These are phyloP conservation scores for Strongylocentrotus purpuratus DNA, from an alignment of 35 echinoderm and acorn worm genomes.

Conservation along the genomic window DNA sequence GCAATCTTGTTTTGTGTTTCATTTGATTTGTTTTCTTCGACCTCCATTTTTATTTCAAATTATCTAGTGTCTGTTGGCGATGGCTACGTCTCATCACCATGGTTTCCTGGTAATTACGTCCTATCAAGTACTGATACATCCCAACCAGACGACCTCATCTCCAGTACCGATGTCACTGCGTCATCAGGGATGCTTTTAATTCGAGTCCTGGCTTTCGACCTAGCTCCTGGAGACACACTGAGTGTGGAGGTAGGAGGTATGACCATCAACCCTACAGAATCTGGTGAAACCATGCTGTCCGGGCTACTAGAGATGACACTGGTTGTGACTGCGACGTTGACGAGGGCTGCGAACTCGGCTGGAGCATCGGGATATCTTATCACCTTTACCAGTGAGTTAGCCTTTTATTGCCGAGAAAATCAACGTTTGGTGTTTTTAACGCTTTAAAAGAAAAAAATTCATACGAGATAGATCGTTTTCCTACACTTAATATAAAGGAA, in stretches of 20 bases:
- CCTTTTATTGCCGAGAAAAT: not conserved
- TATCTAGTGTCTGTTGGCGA: not conserved
- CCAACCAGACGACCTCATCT: not conserved
- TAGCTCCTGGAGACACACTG: not conserved
- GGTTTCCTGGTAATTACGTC: conserved; percentile 18
- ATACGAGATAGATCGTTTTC: no score
- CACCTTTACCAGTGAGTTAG: not conserved
- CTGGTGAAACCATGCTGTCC: not conserved
- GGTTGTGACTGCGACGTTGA: not conserved
- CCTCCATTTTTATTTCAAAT: no score
- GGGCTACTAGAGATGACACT: not conserved
- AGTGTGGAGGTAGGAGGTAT: not conserved
- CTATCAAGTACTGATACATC: not conserved
- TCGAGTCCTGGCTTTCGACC: not conserved
- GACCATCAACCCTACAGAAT: not conserved
- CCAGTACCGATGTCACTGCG: not conserved
- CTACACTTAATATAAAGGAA: no score
- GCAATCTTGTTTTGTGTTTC: no score
- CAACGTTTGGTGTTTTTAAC: not conserved
- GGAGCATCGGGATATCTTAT: conserved; percentile 19
- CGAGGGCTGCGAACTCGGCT: conserved; percentile 20
- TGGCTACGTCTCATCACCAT: conserved; percentile 14
- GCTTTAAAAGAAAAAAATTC: no score
- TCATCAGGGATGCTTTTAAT: not conserved
- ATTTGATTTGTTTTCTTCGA: no score